A percentile compares a stretch with the other conserved stretches of the same genome.
phyloP scores from a whole-genome alignment of 2,888 invertebrate species.

The Halictus ligatus region DNA sequence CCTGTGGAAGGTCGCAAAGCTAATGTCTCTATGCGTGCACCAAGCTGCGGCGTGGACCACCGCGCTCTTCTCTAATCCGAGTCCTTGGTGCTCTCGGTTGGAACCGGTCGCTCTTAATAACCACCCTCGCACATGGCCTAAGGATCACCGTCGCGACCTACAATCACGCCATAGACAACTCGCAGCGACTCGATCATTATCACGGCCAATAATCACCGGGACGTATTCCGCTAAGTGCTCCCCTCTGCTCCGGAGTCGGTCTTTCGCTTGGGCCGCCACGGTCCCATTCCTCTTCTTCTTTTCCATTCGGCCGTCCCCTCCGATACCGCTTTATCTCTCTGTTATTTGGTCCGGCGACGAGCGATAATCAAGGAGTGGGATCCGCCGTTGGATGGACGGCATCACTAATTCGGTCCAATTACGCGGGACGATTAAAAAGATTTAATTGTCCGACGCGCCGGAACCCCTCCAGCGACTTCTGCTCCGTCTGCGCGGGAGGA shows the following conservation, averaged over 20 bases:
- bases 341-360: constrained; percentile 68
- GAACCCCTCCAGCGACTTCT: constrained; percentile 44
- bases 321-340: constrained; percentile 62
- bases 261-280: constrained; percentile 23
- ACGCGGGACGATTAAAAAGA: constrained; percentile 81
- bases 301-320: constrained; percentile 50
- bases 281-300: constrained; percentile 35
- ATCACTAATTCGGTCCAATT: constrained; percentile 82
- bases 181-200: constrained; percentile 83
- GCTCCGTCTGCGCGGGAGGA: constrained; percentile 34
- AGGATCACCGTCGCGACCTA: constrained; percentile 79
- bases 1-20: background rate
- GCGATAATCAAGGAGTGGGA: constrained; percentile 68
- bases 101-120: constrained; percentile 82
- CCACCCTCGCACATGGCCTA: constrained; percentile 82
- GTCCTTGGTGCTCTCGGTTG: constrained; percentile 68
- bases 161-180: constrained; percentile 83
- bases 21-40: background rate
- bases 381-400: constrained; percentile 66
- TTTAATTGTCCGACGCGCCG: constrained; percentile 79
- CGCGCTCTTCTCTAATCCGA: constrained; percentile 34
- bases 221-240: constrained; percentile 82
- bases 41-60: background rate
- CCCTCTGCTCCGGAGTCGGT: constrained; percentile 64
- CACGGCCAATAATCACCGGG: constrained; percentile 83